These are phyloP conservation scores for Papilio demoleus DNA, from an alignment of 2,888 invertebrate species.

Conservation along the genomic window DNA sequence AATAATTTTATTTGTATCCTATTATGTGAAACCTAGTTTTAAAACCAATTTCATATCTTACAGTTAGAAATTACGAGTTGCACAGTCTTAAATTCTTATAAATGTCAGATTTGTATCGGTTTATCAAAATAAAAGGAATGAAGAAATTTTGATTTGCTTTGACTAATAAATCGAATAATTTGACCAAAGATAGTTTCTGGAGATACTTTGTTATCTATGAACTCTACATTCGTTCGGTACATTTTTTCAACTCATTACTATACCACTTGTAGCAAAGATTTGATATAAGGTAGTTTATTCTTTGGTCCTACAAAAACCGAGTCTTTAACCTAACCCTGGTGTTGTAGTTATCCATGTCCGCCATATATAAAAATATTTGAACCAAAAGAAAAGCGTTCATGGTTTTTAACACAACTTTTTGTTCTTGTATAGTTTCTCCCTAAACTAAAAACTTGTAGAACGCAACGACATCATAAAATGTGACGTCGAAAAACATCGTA, in stretches of 20 bases:
- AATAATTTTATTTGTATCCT: slow-evolving; percentile 11
- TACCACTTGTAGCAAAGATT: not conserved
- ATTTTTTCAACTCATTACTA: not conserved
- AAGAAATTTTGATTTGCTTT: not conserved
- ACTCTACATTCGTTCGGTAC: not conserved
- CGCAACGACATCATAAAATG: not conserved
- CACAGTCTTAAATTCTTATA: slow-evolving; percentile 16
- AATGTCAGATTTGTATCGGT: slow-evolving; percentile 13
- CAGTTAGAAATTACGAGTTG: slow-evolving; percentile 15
- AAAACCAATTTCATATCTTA: slow-evolving; percentile 15
- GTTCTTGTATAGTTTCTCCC: slow-evolving; percentile 1
- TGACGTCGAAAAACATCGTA: slow-evolving; percentile 19
- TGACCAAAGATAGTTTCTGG: not conserved
- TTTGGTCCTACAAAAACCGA: too few relatives aligned
- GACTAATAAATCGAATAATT: not conserved
- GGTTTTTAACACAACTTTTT: slow-evolving; percentile 9
- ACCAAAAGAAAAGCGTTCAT: slow-evolving; percentile 7
- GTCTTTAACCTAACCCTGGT: too few relatives aligned
- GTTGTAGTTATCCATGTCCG: too few relatives aligned
- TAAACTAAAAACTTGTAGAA: not conserved
- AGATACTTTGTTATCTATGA: not conserved
- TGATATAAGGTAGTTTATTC: not conserved
- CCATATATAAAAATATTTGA: too few relatives aligned
- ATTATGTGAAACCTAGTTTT: slow-evolving; percentile 19
- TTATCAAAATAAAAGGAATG: not conserved